Evolutionary conservation across 2,797 vertebrate genomes (phyloP), one percentile per base, ranked within the genome.

Genomic region (Threskiornis aethiopicus): DNA sequence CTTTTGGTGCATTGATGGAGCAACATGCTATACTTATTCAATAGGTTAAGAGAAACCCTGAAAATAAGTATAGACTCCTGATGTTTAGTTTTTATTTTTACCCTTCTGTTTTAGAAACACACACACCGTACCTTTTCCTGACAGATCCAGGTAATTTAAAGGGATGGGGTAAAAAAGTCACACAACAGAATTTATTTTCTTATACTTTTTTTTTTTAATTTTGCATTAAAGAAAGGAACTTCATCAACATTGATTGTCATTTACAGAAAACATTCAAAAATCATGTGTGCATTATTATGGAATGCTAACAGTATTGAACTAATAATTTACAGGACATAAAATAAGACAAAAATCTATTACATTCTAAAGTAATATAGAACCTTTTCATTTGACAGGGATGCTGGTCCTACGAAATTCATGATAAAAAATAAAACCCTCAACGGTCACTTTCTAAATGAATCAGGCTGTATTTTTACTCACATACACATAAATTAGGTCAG

Each of bases 241-340:
- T 98, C 98, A 98, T 98, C 97, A 98, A 99, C 98, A 99, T 98
- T 98, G 98, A 98, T 99, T 99, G 98, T 99, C 98, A 98, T 98
- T 98, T 98, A 98, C 98, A 99, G 98, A 98, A 98, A 98, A 99
- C 98, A 98, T 99, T 99, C 98, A 98, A 98, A 98, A 98, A 98
- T 98, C 97, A 98, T 98, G 97, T 98, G 98, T 98, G 98, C 98
- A 98, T 98, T 98, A 98, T 98, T 97, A 97, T 94, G 97, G 95
- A 98, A 98, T 97, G 96, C 98, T 98, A 98, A 98, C 97, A 98
- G 93, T 98, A 97, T 97, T 96, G 93, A 98, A 98, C 98, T 98
- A 99, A 98, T 97, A 98, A 98, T 98, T 98, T 98, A 98, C 97
- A 98, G 92, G 97, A 98, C 97, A 98, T 98, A 97, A 98, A 98